Evolutionary conservation across 2,113 vertebrate genomes (phyloP), one percentile per base, ranked within the genome.

Genomic region (Charadrius vociferus): DNA sequence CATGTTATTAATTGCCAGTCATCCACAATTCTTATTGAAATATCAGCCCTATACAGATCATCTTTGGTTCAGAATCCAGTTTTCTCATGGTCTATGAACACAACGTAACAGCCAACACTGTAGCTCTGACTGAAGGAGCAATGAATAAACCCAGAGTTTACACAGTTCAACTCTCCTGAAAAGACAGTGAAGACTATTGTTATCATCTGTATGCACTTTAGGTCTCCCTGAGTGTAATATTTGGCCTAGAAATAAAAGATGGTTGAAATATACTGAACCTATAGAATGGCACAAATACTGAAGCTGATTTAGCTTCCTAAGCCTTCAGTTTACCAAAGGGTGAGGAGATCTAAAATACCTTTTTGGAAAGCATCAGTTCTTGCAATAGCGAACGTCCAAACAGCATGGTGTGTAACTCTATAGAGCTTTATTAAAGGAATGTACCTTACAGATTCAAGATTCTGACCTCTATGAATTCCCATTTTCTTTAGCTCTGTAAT

Each of bases 11-110:
- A 94, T 86, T 81, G 75, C 90, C 93, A 95, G 71, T 20, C 62
- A 94, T 71, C 71, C 45, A 71, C 43, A 70, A 29, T 65, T 74
- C 47, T 75, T 95, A 87, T 10, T 93, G 97, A 97, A 93, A 72
- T 72, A 93, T 92, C 72, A 96, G 49, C 24, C 74, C 39, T 74
- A 52, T 55, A 75, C 13, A 94, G 26, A 71, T 43, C 49, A 74
- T 81, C 41, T 90, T 94, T 63, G 32, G 39, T 82, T 75, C 81
- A 94, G 53, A 97, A 94, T 26, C 52, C 39, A 90, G 72, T 83
- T 92, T 94, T 94, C 73, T 97, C 50, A 34, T 50, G 67, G 56
- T 75, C 34, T 96, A 43, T 72, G 58, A 73, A 58, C 47, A 95
- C 62, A 96, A 58, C 13, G 24, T 15, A 86, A 90, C 70, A 97